Evolutionary conservation across 2,797 vertebrate species (phyloP).

Genomic region (Sciurus carolinensis): DNA sequence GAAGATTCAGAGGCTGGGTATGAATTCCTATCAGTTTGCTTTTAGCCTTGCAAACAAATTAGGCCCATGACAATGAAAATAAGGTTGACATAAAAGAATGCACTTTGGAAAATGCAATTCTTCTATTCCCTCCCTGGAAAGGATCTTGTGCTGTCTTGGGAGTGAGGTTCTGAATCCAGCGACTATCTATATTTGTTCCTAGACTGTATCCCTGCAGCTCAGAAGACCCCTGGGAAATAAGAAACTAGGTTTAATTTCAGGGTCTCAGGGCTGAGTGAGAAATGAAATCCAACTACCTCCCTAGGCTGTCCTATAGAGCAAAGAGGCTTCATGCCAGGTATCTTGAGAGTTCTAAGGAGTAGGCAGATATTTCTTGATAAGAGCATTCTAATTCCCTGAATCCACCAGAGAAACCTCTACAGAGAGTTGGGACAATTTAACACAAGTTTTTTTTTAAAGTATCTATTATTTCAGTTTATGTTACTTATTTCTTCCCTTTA

Average conservation of each 20-base stretch:
- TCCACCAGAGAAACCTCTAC: neutral
- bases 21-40: constrained; percentile 9
- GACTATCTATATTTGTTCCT: neutral
- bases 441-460: neutral
- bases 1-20: neutral
- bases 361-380: neutral
- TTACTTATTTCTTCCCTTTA: neutral
- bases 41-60: constrained; percentile 52
- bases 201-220: neutral
- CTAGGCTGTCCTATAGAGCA: neutral
- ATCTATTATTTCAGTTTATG: neutral
- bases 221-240: neutral
- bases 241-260: neutral
- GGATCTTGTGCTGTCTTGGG: neutral
- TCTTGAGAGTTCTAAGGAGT: neutral
- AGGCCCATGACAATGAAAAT: neutral
- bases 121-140: neutral
- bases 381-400: neutral
- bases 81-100: neutral
- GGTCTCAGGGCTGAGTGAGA: neutral
- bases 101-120: neutral
- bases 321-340: neutral
- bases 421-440: neutral
- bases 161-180: neutral
- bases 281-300: neutral